phyloP scores from a whole-genome alignment of 2,888 invertebrate species.

The Lutraria lutraria region DNA sequence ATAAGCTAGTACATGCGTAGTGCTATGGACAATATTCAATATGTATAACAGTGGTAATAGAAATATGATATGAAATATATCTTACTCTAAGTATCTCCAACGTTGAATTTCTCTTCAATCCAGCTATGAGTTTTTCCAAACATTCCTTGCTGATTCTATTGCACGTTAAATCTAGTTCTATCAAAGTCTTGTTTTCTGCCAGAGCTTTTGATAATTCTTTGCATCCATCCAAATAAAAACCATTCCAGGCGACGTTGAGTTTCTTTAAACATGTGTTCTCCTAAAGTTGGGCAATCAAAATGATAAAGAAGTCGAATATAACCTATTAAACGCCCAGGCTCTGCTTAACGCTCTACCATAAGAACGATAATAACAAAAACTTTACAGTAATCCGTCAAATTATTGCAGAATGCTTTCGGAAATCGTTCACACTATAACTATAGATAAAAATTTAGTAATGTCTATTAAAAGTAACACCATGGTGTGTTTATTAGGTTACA shows the following conservation, averaged over 20 bases:
- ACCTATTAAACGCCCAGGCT: too few relatives aligned
- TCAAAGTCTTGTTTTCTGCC: constrained; percentile 74
- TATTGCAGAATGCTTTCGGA: too few relatives aligned
- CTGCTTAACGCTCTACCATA: too few relatives aligned
- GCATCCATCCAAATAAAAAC: constrained; percentile 79
- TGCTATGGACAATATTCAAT: too few relatives aligned
- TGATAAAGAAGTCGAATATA: too few relatives aligned
- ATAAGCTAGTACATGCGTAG: too few relatives aligned
- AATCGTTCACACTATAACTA: too few relatives aligned
- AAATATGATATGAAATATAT: not conserved
- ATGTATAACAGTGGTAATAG: not conserved
- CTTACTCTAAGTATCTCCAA: constrained; percentile 77
- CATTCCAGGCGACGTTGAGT: constrained; percentile 81
- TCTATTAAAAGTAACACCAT: too few relatives aligned
- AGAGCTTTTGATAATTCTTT: constrained; percentile 75
- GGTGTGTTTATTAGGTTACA: too few relatives aligned
- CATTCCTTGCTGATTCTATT: constrained; percentile 82
- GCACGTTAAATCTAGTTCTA: constrained; percentile 79
- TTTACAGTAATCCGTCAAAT: too few relatives aligned
- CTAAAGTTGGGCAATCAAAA: constrained; percentile 50
- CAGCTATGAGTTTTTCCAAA: constrained; percentile 78
- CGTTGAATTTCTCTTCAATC: constrained; percentile 77
- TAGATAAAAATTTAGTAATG: too few relatives aligned
- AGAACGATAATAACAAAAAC: too few relatives aligned
- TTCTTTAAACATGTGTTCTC: constrained; percentile 76